Conservation (phyloP, 2,797 vertebrate species). For the Poeciliopsis presidionis region DNA sequence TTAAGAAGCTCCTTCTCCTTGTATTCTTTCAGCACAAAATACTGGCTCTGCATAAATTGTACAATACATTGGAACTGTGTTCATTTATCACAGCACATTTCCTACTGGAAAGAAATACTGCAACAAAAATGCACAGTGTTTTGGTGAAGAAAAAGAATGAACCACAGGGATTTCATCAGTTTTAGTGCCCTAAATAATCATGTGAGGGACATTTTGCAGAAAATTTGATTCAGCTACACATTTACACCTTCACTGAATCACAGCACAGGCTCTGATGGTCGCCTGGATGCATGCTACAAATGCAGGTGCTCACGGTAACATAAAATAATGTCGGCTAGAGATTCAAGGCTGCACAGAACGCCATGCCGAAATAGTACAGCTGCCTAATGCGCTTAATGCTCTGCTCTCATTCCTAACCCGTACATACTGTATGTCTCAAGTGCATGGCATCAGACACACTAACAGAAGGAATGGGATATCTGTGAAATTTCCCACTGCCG, state of each 20-base stretch:
- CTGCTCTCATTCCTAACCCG: slow-evolving; percentile 46
- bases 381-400: slow-evolving; percentile 46
- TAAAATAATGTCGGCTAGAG: slow-evolving; percentile 41
- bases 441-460: slow-evolving; percentile 30
- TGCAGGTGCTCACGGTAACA: slow-evolving; percentile 52
- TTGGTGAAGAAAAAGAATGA: slow-evolving; percentile 3
- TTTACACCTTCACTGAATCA: slow-evolving; percentile 20
- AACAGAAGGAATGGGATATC: slow-evolving; percentile 54
- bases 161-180: slow-evolving; percentile 3
- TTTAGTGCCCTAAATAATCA: slow-evolving; percentile 20
- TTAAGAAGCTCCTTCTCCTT: slow-evolving; percentile 37
- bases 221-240: slow-evolving; percentile 17
- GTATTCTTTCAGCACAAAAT: slow-evolving; percentile 26
- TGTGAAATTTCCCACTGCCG: slow-evolving; percentile 57
- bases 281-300: slow-evolving; percentile 31
- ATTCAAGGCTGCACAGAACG: slow-evolving; percentile 51
- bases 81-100: slow-evolving; percentile 19
- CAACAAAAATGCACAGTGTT: background rate
- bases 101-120: slow-evolving; percentile 1
- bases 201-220: slow-evolving; percentile 3
- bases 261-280: slow-evolving; percentile 12
- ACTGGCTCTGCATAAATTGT: slow-evolving; percentile 32
- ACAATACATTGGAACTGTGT: background rate
- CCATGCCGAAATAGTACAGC: slow-evolving; percentile 34
- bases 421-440: slow-evolving; percentile 39